A percentile compares a stretch with the other conserved stretches of the same genome.
Evolutionary conservation across 2,888 invertebrate genomes (phyloP).

Genomic region (Drosophila lacicola): DNA sequence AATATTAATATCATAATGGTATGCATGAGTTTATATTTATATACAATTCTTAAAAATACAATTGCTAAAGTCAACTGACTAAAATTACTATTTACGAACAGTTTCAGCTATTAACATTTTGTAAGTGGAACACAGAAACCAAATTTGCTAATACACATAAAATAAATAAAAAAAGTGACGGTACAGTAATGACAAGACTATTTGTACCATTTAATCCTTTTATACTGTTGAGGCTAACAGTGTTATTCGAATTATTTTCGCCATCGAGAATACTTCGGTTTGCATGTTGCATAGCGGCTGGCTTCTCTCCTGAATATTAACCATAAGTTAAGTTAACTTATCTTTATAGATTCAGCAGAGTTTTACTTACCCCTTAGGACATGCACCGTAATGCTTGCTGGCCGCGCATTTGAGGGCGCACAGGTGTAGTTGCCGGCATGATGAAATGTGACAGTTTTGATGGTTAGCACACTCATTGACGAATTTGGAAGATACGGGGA

Average conservation of each 20-base stretch:
- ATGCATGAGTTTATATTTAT: slow-evolving; percentile 44
- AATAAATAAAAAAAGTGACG: slow-evolving; percentile 45
- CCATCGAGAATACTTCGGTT: slow-evolving; percentile 83
- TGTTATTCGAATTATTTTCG: slow-evolving; percentile 74
- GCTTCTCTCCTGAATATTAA: slow-evolving; percentile 81
- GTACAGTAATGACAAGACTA: slow-evolving; percentile 30
- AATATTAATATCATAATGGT: slow-evolving; percentile 51
- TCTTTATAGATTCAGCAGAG: neutral
- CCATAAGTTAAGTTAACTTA: neutral
- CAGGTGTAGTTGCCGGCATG: slow-evolving; percentile 94
- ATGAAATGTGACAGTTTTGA: slow-evolving; percentile 88
- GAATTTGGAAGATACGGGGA: slow-evolving; percentile 80
- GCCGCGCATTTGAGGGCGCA: slow-evolving; percentile 91
- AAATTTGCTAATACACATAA: slow-evolving; percentile 51
- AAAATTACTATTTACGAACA: slow-evolving; percentile 37
- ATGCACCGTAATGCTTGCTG: slow-evolving; percentile 91
- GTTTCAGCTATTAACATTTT: slow-evolving; percentile 66
- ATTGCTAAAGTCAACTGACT: slow-evolving; percentile 53
- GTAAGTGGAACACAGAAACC: slow-evolving; percentile 33
- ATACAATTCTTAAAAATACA: slow-evolving; percentile 65
- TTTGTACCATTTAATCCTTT: slow-evolving; percentile 62
- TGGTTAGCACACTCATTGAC: slow-evolving; percentile 88
- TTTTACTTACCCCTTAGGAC: slow-evolving; percentile 88
- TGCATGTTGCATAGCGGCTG: slow-evolving; percentile 85
- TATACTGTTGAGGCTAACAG: slow-evolving; percentile 60